Percentiles rank a stretch among this genome's conserved stretches.
Conservation (phyloP, 2,113 vertebrate species). For the Antechinus stuartii region DNA sequence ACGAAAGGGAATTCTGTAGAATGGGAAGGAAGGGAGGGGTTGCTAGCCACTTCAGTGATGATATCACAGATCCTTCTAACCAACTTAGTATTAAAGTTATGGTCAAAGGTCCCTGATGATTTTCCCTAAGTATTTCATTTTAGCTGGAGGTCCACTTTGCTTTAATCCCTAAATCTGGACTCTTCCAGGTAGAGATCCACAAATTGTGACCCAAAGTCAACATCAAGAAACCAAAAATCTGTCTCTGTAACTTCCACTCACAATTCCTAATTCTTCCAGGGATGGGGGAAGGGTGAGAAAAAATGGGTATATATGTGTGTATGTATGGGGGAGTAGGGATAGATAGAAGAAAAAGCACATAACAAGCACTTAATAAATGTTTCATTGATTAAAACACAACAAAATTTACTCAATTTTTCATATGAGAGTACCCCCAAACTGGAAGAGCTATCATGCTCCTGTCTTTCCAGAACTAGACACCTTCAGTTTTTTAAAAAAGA, state of each 20-base stretch:
- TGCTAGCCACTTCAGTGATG: background rate
- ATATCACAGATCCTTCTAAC: background rate
- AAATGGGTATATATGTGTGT: no score
- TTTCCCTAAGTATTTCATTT: background rate
- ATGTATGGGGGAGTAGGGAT: background rate
- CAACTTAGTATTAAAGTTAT: background rate
- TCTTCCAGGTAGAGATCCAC: background rate
- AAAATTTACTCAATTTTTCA: background rate
- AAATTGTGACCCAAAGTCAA: background rate
- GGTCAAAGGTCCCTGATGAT: background rate
- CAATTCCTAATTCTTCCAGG: background rate
- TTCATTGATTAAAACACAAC: background rate
- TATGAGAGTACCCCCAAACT: background rate
- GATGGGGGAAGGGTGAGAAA: background rate
- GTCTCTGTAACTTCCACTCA: background rate
- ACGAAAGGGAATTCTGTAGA: background rate
- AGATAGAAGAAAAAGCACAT: background rate
- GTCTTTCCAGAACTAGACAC: background rate
- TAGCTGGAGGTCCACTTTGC: background rate
- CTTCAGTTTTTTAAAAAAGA: background rate
- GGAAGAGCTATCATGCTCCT: background rate
- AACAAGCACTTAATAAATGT: background rate
- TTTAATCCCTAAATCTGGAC: background rate
- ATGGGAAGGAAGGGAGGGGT: background rate
- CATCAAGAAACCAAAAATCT: background rate